Conservation (phyloP, 2,113 vertebrate species). For the Protobothrops mucrosquamatus region DNA sequence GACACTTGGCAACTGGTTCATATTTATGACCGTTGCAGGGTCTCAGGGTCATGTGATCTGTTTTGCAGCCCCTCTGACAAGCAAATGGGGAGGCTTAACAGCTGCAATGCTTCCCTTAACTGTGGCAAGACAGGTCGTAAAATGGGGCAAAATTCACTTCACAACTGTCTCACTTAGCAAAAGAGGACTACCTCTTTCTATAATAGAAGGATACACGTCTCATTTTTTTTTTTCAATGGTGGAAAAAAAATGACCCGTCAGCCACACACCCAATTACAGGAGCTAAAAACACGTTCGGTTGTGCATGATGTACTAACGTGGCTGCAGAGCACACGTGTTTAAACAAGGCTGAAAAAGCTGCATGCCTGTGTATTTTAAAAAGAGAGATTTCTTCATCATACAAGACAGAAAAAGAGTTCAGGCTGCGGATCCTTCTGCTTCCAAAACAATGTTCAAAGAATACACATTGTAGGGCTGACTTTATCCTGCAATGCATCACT, state of each 20-base stretch:
- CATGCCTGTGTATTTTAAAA: not conserved
- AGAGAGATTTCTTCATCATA: not conserved
- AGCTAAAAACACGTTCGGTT: not conserved
- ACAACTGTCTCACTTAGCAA: not conserved
- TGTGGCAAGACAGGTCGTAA: not conserved
- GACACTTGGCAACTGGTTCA: not conserved
- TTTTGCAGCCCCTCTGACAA: not conserved
- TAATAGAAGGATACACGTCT: constrained; percentile 19
- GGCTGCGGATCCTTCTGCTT: not conserved
- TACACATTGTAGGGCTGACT: constrained; percentile 43
- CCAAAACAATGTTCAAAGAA: not conserved
- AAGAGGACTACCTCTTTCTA: not conserved
- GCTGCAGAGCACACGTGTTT: not conserved
- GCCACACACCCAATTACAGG: not conserved
- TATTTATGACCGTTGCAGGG: not conserved
- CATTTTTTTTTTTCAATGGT: constrained; percentile 26
- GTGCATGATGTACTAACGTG: not conserved
- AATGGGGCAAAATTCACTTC: not conserved
- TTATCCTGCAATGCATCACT: constrained; percentile 74
- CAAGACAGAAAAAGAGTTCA: not conserved
- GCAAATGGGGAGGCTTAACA: not conserved
- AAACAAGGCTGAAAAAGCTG: constrained; percentile 17
- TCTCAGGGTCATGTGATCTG: not conserved
- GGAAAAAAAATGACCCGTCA: not conserved
- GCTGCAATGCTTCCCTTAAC: not conserved